Conservation (phyloP, 2,113 vertebrate species). For the Naja naja region DNA sequence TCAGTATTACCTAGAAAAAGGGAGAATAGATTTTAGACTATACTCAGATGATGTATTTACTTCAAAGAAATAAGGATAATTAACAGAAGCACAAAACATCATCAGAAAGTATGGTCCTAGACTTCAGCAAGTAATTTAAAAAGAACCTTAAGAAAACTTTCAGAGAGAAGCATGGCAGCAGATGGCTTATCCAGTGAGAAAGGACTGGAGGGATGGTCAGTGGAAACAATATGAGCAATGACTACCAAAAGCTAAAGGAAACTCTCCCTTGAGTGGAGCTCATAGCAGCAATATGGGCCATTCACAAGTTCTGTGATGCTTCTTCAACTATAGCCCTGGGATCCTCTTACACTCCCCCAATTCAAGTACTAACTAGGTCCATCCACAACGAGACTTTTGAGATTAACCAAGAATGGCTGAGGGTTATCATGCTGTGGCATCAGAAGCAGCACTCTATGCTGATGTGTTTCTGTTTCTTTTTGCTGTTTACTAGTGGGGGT, state of each 20-base stretch:
- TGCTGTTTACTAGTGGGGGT: not conserved
- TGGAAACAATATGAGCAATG: not conserved
- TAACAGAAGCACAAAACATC: not conserved
- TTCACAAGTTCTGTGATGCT: not conserved
- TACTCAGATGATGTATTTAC: not conserved
- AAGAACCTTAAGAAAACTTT: not conserved
- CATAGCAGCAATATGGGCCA: not conserved
- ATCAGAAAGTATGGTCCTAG: not conserved
- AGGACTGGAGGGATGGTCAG: not conserved
- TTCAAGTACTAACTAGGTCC: not conserved
- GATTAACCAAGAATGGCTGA: not conserved
- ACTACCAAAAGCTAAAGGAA: not conserved
- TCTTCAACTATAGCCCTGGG: not conserved
- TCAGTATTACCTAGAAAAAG: conserved; percentile 88
- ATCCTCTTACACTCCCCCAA: not conserved
- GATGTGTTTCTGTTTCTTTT: not conserved
- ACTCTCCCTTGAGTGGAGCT: not conserved
- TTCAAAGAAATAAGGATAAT: not conserved
- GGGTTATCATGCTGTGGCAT: not conserved
- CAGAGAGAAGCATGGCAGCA: not conserved
- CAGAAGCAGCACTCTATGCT: not conserved
- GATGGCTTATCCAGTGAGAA: not conserved
- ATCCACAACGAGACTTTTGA: not conserved
- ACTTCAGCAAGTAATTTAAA: not conserved
- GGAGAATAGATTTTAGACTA: not conserved